These are phyloP conservation scores for Tetramorium simillimum DNA, from an alignment of 1,140 invertebrate genomes.

Conservation along the genomic window DNA sequence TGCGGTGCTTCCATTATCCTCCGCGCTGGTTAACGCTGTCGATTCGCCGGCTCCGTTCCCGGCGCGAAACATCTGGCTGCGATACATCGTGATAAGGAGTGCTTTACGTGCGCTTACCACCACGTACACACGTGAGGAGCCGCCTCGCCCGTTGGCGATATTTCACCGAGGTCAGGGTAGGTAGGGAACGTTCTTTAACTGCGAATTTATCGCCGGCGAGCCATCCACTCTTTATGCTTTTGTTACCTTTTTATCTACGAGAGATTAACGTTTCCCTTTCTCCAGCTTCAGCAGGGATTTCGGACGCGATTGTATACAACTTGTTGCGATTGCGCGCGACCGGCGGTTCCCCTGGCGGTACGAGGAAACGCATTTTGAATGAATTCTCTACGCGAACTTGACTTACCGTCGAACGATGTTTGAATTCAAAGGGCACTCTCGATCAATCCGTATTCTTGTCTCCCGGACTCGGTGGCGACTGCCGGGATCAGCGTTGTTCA, in stretches of 20 bases:
- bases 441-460: conserved; percentile 9
- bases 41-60: conserved; percentile 19
- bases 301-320: conserved; percentile 65
- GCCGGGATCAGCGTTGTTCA: background rate
- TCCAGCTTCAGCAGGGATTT: conserved; percentile 67
- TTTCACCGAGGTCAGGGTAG: conserved; percentile 11
- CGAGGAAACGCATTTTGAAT: conserved; percentile 14
- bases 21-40: conserved; percentile 25
- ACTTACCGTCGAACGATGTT: conserved; percentile 9
- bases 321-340: conserved; percentile 66
- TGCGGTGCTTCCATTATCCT: conserved; percentile 31
- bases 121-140: background rate
- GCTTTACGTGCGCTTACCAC: conserved; percentile 25
- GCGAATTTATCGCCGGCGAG: conserved; percentile 59
- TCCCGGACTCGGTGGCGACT: background rate
- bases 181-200: conserved; percentile 50
- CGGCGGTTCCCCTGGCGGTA: background rate
- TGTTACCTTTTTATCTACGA: conserved; percentile 58
- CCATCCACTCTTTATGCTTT: conserved; percentile 56
- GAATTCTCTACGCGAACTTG: conserved; percentile 22
- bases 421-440: conserved; percentile 9
- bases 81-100: conserved; percentile 51
- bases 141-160: conserved; percentile 2
- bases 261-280: conserved; percentile 66
- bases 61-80: conserved; percentile 16